phyloP scores from a whole-genome alignment of 2,113 vertebrate genomes.

The Alethe diademata region DNA sequence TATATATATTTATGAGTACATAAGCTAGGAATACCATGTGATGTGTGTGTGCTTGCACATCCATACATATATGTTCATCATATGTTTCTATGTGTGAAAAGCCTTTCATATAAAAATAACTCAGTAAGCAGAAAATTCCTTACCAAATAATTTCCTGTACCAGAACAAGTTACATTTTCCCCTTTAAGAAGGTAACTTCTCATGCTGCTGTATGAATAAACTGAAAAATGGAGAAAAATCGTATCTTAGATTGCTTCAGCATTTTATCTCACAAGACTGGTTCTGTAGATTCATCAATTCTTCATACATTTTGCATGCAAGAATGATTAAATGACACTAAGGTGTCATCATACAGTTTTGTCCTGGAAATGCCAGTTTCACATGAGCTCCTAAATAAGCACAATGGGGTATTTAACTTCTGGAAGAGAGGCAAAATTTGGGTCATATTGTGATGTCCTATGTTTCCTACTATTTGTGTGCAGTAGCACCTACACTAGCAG shows the following conservation, averaged over 20 bases:
- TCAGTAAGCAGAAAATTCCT: not conserved
- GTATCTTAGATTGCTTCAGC: not conserved
- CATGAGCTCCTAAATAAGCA: not conserved
- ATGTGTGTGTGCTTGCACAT: not conserved
- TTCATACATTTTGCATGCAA: not conserved
- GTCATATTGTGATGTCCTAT: not conserved
- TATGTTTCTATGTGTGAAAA: not conserved
- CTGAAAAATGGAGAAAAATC: not conserved
- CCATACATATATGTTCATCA: rapidly evolving
- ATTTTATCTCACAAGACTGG: not conserved
- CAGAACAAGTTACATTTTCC: not conserved
- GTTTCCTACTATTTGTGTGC: not conserved
- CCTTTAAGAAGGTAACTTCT: not conserved
- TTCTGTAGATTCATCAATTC: not conserved
- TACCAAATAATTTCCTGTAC: not conserved
- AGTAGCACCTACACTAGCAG: not conserved
- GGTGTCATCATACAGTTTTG: not conserved
- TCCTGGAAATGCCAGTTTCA: not conserved
- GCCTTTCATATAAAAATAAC: not conserved
- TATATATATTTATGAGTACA: not conserved
- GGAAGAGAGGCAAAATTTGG: not conserved
- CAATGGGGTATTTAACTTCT: not conserved
- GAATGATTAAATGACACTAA: not conserved
- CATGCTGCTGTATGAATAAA: not conserved
- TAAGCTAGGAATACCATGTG: not conserved